A percentile compares a stretch with the other conserved stretches of the same genome.
phyloP scores from a whole-genome alignment of 1,140 invertebrate species.

The Lordiphosa clarofinis region DNA sequence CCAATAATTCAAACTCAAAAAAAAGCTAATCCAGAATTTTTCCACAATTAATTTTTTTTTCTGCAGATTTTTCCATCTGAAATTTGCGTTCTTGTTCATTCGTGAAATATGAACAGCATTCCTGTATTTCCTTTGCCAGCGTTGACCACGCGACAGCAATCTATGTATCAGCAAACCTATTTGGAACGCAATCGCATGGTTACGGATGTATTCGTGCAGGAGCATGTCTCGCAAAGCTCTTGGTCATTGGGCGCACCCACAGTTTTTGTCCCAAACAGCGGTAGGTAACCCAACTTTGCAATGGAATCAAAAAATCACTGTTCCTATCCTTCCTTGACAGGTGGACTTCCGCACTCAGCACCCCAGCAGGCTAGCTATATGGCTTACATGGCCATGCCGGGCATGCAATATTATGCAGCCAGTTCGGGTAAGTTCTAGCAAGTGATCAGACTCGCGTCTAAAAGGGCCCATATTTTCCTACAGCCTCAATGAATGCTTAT shows the following conservation, averaged over 20 bases:
- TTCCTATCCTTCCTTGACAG: neutral
- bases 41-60: neutral
- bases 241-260: slow-evolving; percentile 27
- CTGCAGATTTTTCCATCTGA: neutral
- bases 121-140: slow-evolving; percentile 30
- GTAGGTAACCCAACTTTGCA: neutral
- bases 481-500: slow-evolving; percentile 51
- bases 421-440: slow-evolving; percentile 31
- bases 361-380: slow-evolving; percentile 1
- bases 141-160: slow-evolving; percentile 45
- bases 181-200: slow-evolving; percentile 46
- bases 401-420: slow-evolving; percentile 45
- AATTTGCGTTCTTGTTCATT: neutral
- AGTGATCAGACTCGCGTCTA: no score
- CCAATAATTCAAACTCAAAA: no score
- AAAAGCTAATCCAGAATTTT: no score
- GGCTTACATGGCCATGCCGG: slow-evolving; percentile 32
- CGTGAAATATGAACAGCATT: slow-evolving; percentile 21
- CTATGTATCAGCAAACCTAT: slow-evolving; percentile 60
- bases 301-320: neutral
- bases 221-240: slow-evolving; percentile 53
- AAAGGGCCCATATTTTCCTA: neutral
- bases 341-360: neutral
- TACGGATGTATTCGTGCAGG: slow-evolving; percentile 54
- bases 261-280: slow-evolving; percentile 14